phyloP scores from a whole-genome alignment of 2,113 vertebrate species.

The Gasterosteus aculeatus region DNA sequence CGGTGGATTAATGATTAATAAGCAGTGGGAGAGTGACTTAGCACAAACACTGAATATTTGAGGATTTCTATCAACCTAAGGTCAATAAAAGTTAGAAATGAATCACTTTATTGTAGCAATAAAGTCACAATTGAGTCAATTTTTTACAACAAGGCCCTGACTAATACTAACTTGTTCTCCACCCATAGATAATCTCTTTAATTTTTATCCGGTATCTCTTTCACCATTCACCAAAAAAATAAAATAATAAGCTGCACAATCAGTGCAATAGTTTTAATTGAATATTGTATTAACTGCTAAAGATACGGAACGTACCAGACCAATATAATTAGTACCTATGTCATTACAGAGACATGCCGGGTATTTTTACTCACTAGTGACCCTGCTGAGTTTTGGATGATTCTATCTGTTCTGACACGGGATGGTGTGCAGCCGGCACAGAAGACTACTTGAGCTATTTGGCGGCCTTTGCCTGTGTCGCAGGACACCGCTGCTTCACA shows the following conservation, averaged over 20 bases:
- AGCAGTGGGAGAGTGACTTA: background rate
- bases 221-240: background rate
- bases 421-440: conserved; percentile 15
- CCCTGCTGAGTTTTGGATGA: conserved; percentile 2
- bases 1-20: background rate
- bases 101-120: background rate
- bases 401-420: conserved; percentile 32
- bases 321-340: conserved; percentile 20
- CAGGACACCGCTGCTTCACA: too few relatives aligned
- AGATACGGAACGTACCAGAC: conserved; percentile 25
- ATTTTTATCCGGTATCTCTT: background rate
- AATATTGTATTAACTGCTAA: conserved; percentile 30
- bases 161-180: background rate
- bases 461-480: background rate
- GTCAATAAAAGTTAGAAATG: background rate
- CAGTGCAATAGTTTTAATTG: background rate
- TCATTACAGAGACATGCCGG: conserved; percentile 21
- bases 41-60: background rate
- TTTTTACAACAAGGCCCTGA: background rate
- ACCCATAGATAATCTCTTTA: background rate
- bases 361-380: conserved; percentile 17
- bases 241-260: background rate
- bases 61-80: background rate
- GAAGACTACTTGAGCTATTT: background rate
- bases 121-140: background rate